phyloP scores from a whole-genome alignment of 2,113 vertebrate genomes.

The Nesogale talazaci region DNA sequence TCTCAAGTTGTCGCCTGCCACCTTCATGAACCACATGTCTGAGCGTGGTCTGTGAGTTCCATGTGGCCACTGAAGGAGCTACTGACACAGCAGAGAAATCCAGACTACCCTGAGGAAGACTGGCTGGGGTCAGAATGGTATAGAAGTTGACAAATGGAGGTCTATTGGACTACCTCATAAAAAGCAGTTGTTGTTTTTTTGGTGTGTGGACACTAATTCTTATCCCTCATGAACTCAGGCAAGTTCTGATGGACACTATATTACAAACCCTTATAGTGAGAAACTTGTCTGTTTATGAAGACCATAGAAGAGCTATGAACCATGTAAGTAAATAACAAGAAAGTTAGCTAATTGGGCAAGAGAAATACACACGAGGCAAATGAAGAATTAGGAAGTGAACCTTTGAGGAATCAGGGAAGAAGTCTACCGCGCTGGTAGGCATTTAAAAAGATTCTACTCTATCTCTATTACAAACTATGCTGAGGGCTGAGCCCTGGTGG shows the following conservation, averaged over 20 bases:
- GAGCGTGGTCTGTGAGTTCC: neutral
- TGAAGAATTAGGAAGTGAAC: neutral
- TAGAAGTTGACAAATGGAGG: neutral
- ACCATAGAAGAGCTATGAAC: neutral
- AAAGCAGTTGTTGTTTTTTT: neutral
- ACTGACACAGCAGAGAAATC: neutral
- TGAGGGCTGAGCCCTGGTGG: too few species aligned
- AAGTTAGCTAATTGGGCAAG: neutral
- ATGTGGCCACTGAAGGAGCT: neutral
- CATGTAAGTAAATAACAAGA: constrained; percentile 1
- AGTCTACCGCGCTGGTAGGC: neutral
- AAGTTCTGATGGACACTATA: neutral
- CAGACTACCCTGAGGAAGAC: neutral
- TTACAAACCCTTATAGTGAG: too few species aligned
- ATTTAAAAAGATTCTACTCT: neutral
- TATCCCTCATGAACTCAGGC: neutral
- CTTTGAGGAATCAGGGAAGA: neutral
- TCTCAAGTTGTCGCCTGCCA: too few species aligned
- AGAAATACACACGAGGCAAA: neutral
- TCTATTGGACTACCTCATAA: neutral
- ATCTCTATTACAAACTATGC: neutral
- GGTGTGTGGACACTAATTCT: neutral
- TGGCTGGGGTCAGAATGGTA: neutral
- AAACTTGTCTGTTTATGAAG: too few species aligned
- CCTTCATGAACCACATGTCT: neutral